Evolutionary conservation across 2,113 vertebrate species (phyloP), one percentile per base, ranked within the genome.

Genomic region (Xiphophorus maculatus): DNA sequence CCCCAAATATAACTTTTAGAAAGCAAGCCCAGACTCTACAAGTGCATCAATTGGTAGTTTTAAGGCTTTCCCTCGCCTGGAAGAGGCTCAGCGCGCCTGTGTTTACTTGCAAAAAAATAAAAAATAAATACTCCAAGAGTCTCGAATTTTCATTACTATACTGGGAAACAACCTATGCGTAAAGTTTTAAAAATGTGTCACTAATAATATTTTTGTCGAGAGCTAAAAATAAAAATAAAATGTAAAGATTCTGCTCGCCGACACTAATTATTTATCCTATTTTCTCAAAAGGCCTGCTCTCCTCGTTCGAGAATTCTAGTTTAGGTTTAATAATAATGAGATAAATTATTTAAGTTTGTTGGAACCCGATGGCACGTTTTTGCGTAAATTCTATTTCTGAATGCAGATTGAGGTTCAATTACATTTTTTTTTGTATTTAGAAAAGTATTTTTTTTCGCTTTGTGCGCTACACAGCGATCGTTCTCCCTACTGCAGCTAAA

Each of bases 401-500:
- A 32, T 70, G 28, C 17, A 5, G 27, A 12, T 33, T 42, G 37
- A 37, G 67, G 32, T 12, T 15, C 17, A 54, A 66, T 40, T 71
- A 40, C 0, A 65, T 71, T 42, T 19, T 29, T 58, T 33, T 33
- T 37, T 11, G 13, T 0, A 4, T 42, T 29, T 6, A 19, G 8
- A 13, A 30, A 15, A 33, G 15, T 6, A 7, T 29, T 72, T 48
- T 54, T 19, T n/a, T 37, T 2, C 35, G 19, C 65, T 29, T 32
- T 1, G 33, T 68, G 63, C 68, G 70, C 83, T 40, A 54, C 64
- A 0, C 65, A 29, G 74, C 71, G 51, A 15, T 69, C 58, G 33
- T 63, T 75, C 80, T 69, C 88, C 69, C 62, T 48, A 1, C 84
- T 82, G 81, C 63, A 70, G 64, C 71, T 42, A 81, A 76, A 92